A percentile compares a stretch with the other conserved stretches of the same genome.
Evolutionary conservation across 53 echinoderm and acorn worm species (phyloP).

Genomic region (Arbacia lixula): DNA sequence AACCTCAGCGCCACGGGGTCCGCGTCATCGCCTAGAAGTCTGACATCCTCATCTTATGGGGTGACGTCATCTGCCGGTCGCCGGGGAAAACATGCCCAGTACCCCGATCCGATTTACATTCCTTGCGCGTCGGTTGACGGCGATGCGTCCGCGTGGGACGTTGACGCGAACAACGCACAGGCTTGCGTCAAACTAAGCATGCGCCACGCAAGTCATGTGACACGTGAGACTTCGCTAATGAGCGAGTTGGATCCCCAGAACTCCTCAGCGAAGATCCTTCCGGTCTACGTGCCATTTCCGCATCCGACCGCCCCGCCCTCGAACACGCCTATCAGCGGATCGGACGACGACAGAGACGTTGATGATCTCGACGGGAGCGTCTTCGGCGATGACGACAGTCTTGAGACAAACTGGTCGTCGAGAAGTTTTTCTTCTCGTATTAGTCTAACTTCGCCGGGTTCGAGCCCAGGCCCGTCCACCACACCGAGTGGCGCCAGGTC

Average conservation of each 20-base stretch:
- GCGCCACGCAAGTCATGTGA: background rate
- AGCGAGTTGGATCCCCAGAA: constrained; percentile 29
- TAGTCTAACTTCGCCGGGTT: background rate
- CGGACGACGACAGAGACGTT: background rate
- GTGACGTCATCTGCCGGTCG: background rate
- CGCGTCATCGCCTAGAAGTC: background rate
- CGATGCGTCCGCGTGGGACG: background rate
- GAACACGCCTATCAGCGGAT: constrained; percentile 32
- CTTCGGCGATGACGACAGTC: constrained; percentile 30
- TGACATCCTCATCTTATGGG: background rate
- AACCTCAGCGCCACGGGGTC: constrained; percentile 1
- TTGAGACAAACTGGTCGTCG: constrained; percentile 42
- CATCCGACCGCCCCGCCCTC: constrained; percentile 25
- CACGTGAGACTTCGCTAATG: constrained; percentile 39
- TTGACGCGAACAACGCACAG: background rate
- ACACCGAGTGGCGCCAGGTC: background rate
- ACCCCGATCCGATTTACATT: constrained; percentile 43
- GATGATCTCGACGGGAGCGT: constrained; percentile 1
- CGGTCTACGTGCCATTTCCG: background rate
- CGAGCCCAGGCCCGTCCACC: background rate
- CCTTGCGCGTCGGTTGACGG: background rate
- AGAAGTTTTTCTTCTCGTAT: background rate
- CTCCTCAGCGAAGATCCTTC: background rate
- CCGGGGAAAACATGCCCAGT: background rate
- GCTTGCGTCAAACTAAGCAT: constrained; percentile 17